Evolutionary conservation across 1,140 invertebrate species (phyloP).

Genomic region (Drosophila teissieri): DNA sequence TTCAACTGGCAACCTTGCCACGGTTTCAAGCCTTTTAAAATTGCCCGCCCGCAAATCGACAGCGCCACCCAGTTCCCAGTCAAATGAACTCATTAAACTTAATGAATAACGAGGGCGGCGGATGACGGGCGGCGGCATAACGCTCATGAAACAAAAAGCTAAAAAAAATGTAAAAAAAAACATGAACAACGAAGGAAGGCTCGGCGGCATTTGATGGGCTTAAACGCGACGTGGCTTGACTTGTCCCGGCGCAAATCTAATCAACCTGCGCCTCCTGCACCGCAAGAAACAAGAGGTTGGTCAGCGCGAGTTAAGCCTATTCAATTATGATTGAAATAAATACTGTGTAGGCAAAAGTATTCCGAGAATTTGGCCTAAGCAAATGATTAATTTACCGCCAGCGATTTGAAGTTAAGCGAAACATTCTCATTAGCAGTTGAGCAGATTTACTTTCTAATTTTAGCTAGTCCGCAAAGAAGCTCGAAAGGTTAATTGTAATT

Average conservation of each 20-base stretch:
- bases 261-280: constrained; percentile 19
- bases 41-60: constrained; percentile 63
- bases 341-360: not conserved
- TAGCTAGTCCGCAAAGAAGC: too few species aligned
- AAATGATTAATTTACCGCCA: constrained; percentile 20
- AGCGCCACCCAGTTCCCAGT: not conserved
- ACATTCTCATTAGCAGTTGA: not conserved
- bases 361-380: not conserved
- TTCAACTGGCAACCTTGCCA: constrained; percentile 40
- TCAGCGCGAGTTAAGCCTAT: constrained; percentile 12
- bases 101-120: constrained; percentile 68
- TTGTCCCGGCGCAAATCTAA: constrained; percentile 35
- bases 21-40: constrained; percentile 75
- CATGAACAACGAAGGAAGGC: not conserved
- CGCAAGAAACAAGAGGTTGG: constrained; percentile 9
- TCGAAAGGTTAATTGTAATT: too few species aligned
- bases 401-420: not conserved
- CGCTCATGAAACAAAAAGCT: constrained; percentile 38
- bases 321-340: constrained; percentile 21
- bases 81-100: constrained; percentile 78
- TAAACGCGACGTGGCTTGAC: constrained; percentile 41
- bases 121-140: constrained; percentile 2
- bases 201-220: constrained; percentile 63
- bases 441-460: too few species aligned
- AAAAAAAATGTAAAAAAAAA: not conserved